Evolutionary conservation across 2,113 vertebrate species (phyloP), one percentile per base, ranked within the genome.

Genomic region (Panurus biarmicus): DNA sequence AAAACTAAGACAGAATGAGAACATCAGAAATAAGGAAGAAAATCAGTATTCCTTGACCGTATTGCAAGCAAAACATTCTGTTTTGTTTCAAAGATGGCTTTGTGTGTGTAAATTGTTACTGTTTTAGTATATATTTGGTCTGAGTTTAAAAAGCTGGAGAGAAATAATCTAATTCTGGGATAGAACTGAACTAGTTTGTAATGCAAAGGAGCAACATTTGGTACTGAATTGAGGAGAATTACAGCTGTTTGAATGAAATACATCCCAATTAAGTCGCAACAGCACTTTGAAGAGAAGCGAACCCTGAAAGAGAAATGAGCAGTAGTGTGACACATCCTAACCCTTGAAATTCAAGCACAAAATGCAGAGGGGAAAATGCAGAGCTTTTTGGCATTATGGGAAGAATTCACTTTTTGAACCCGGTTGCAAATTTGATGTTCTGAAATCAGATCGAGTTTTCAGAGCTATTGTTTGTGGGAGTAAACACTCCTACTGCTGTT

Each of bases 1-100:
- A 97, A 90, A 87, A 40, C 12, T 71, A 77, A 94, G 93, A 96
- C 95, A 94, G 95, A 97, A 96, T 94, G 95, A 82, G 97, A 96
- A 35, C 94, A 91, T 92, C 64, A 77, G 67, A 80, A 95, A 57
- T 40, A 36, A 80, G 77, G 86, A 81, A 58, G 87, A 66, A 84
- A 77, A 92, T 78, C 65, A 66, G 92, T 83, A 85, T 93, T 94
- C 82, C 22, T 67, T 94, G 50, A 83, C 58, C 1, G 87, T 92
- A 90, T n/a, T 89, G 62, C 70, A 77, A 88, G 86, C n/a, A 66
- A 74, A 66, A 66, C 12, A 7, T 56, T 91, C 44, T 66, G 10
- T 9, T 90, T 82, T 77, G 47, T 85, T 93, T 91, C 42, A 33
- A 36, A 88, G 79, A 9, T 94, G 47, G 48, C 56, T 88, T 93